Conservation (phyloP, 2,113 vertebrate genomes). For the Atrichornis clamosus region DNA sequence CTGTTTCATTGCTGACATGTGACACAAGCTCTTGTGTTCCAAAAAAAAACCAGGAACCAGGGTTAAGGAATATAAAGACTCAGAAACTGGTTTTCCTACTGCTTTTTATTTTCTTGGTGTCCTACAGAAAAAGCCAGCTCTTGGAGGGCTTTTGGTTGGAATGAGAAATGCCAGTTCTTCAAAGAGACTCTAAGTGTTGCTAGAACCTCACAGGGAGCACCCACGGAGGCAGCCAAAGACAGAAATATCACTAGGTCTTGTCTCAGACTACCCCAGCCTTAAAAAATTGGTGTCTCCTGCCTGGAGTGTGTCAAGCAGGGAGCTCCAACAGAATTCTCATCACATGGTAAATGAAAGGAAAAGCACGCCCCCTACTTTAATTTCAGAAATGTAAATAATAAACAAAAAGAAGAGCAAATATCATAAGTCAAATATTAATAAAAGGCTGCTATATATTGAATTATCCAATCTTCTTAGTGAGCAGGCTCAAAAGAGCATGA, state of each 20-base stretch:
- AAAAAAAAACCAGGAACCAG: not conserved
- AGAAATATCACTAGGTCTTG: not conserved
- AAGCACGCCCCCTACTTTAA: not conserved
- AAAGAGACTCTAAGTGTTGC: not conserved
- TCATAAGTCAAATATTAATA: not conserved
- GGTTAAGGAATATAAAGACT: not conserved
- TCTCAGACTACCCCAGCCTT: not conserved
- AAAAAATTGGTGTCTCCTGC: not conserved
- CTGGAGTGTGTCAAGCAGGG: not conserved
- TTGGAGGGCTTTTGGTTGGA: not conserved
- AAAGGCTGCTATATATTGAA: not conserved
- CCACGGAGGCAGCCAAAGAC: not conserved
- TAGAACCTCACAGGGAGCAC: not conserved
- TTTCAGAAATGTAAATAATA: not conserved
- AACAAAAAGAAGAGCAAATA: not conserved
- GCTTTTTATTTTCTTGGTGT: not conserved
- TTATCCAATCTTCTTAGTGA: not conserved
- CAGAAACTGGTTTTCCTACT: not conserved
- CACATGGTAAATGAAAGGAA: not conserved
- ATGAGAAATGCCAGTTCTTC: not conserved
- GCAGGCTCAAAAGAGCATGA: not conserved
- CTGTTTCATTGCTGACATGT: not conserved
- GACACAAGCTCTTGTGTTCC: not conserved
- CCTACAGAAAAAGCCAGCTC: not conserved
- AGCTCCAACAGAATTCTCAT: not conserved